Conservation (phyloP, 2,888 invertebrate genomes). For the Stenchaetothrips biformis region DNA sequence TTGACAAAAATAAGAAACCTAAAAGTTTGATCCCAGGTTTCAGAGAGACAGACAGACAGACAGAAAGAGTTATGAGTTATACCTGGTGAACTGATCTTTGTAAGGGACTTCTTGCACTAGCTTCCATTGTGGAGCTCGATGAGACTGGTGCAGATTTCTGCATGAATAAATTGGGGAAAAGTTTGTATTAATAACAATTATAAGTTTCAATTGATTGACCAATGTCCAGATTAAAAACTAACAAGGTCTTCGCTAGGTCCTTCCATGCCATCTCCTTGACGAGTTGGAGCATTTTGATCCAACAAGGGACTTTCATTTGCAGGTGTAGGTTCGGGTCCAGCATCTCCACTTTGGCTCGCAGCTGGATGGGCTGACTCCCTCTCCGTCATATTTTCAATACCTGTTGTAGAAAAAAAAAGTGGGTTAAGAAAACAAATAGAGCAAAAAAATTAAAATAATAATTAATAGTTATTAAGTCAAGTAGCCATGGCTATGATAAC, state of each 20-base stretch:
- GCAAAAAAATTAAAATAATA: neutral
- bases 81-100: slow-evolving; percentile 40
- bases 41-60: slow-evolving; percentile 21
- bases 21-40: slow-evolving; percentile 1
- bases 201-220: neutral
- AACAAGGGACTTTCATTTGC: slow-evolving; percentile 26
- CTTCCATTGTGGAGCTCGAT: slow-evolving; percentile 32
- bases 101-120: slow-evolving; percentile 33
- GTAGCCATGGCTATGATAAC: neutral
- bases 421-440: neutral
- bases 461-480: neutral
- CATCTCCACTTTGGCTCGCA: neutral
- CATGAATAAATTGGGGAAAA: neutral
- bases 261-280: slow-evolving; percentile 28
- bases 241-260: slow-evolving; percentile 36
- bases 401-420: slow-evolving; percentile 44
- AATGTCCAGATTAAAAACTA: neutral
- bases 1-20: neutral
- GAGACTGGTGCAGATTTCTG: slow-evolving; percentile 32
- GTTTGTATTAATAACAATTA: neutral
- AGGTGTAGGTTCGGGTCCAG: slow-evolving; percentile 36
- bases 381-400: slow-evolving; percentile 90
- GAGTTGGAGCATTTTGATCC: neutral
- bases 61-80: neutral
- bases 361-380: slow-evolving; percentile 76